phyloP scores from a whole-genome alignment of 2,113 vertebrate genomes.

The Pelvicachromis taeniatus region DNA sequence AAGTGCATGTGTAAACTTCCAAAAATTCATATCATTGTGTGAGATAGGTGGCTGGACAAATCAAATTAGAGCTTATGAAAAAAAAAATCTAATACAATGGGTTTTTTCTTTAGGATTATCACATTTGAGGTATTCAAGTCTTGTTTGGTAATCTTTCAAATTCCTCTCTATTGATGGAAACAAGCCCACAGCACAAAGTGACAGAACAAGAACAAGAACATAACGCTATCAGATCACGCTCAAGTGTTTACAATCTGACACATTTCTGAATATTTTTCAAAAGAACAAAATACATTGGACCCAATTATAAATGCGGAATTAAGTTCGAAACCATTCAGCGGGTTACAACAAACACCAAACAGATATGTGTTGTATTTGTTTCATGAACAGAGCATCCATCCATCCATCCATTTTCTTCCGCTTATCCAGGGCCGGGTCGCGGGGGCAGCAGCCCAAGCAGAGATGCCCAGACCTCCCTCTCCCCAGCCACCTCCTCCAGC shows the following conservation, averaged over 20 bases:
- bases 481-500: no score
- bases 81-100: not conserved
- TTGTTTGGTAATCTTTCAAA: not conserved
- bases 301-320: not conserved
- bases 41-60: not conserved
- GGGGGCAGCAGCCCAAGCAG: no score
- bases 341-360: not conserved
- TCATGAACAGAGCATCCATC: not conserved
- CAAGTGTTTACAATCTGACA: not conserved
- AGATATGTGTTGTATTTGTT: not conserved
- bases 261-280: not conserved
- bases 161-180: not conserved
- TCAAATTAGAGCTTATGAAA: not conserved
- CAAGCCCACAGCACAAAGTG: not conserved
- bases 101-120: not conserved
- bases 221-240: not conserved
- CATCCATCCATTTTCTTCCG: no score
- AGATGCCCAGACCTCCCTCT: no score
- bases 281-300: not conserved
- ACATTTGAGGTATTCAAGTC: not conserved
- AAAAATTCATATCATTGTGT: not conserved
- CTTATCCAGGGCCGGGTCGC: no score
- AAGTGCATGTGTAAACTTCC: not conserved
- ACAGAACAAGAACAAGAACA: not conserved
- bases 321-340: not conserved